phyloP scores from a whole-genome alignment of 2,888 invertebrate species.

The Andrena haemorrhoa region DNA sequence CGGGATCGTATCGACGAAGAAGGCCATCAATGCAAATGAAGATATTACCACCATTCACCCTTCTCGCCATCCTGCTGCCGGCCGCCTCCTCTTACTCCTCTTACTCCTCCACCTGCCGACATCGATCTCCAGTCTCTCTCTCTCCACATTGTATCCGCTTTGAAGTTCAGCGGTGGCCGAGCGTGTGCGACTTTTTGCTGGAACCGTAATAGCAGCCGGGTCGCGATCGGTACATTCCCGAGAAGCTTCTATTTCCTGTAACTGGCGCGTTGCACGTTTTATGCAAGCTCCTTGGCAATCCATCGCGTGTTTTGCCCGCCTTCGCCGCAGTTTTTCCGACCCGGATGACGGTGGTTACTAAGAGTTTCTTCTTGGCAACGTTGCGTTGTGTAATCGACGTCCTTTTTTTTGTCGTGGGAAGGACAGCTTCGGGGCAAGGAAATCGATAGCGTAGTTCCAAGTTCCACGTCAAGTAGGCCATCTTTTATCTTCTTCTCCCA shows the following conservation, averaged over 20 bases:
- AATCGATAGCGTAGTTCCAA: not conserved
- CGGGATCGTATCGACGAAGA: conserved; percentile 60
- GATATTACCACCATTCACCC: conserved; percentile 64
- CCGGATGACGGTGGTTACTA: not conserved
- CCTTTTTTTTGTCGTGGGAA: not conserved
- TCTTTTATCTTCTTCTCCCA: not conserved
- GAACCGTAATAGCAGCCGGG: not conserved
- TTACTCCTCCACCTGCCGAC: conserved; percentile 36
- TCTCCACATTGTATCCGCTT: conserved; percentile 16
- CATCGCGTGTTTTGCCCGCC: not conserved
- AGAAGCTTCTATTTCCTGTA: not conserved
- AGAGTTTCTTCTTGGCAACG: not conserved
- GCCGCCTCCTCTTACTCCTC: conserved; percentile 12
- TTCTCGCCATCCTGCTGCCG: conserved; percentile 1
- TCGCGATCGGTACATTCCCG: not conserved
- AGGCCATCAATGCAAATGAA: conserved; percentile 75
- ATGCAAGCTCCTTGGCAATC: not conserved
- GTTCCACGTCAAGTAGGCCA: not conserved
- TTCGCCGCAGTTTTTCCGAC: not conserved
- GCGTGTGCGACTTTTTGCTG: not conserved
- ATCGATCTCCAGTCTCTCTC: conserved; percentile 50
- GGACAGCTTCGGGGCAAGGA: no score
- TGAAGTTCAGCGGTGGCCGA: not conserved
- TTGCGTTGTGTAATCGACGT: not conserved
- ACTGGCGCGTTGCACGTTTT: not conserved